Evolutionary conservation across 2,888 invertebrate genomes (phyloP).

Genomic region (Prosopocoilus inquinatus): DNA sequence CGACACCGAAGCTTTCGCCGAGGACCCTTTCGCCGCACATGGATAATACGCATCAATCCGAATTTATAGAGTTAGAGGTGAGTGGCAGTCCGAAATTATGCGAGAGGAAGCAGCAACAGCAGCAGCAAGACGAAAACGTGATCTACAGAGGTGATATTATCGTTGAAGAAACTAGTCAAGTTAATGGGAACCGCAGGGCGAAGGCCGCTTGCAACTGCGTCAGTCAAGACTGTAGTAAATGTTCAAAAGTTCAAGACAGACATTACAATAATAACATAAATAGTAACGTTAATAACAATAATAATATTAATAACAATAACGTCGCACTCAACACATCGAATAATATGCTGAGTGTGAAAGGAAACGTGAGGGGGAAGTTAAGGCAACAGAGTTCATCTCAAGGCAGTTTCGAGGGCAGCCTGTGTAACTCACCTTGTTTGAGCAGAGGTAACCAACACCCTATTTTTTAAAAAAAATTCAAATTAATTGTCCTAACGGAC

Average conservation of each 20-base stretch:
- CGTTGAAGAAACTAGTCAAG: slow-evolving; percentile 18
- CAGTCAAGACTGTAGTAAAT: slow-evolving; percentile 41
- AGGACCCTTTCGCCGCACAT: slow-evolving; percentile 33
- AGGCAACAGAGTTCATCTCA: slow-evolving; percentile 48
- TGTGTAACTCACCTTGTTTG: slow-evolving; percentile 57
- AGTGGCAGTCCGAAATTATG: slow-evolving; percentile 10
- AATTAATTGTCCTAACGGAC: too few species aligned
- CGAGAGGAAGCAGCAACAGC: slow-evolving; percentile 8
- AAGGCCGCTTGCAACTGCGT: slow-evolving; percentile 26
- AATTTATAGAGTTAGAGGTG: slow-evolving; percentile 28
- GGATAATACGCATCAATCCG: slow-evolving; percentile 36
- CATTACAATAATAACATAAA: slow-evolving; percentile 42
- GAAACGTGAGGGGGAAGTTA: slow-evolving; percentile 40
- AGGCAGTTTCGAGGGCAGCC: slow-evolving; percentile 54
- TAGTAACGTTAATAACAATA: slow-evolving; percentile 41
- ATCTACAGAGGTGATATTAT: slow-evolving; percentile 7
- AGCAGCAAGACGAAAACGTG: slow-evolving; percentile 7
- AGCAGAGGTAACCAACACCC: slow-evolving; percentile 56
- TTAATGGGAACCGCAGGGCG: slow-evolving; percentile 16
- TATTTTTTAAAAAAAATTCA: too few species aligned
- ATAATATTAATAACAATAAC: slow-evolving; percentile 37
- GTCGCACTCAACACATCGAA: slow-evolving; percentile 27
- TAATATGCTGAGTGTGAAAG: slow-evolving; percentile 40
- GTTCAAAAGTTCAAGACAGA: slow-evolving; percentile 38
- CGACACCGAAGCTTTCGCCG: slow-evolving; percentile 24